These are phyloP conservation scores for Bombus pyrosoma DNA, from an alignment of 1,140 invertebrate species.

Conservation along the genomic window DNA sequence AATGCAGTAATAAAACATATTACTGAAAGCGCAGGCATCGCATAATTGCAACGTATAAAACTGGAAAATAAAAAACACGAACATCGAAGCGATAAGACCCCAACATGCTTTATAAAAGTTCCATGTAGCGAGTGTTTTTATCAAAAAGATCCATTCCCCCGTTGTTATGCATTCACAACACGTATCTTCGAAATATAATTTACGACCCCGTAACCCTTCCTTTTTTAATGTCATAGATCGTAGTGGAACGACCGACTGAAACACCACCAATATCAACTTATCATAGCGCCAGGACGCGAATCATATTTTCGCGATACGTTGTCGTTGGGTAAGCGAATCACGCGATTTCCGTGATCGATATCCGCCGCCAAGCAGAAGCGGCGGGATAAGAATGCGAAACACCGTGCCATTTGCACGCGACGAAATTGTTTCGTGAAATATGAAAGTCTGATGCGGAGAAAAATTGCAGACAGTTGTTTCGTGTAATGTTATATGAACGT, in stretches of 20 bases:
- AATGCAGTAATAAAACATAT: not conserved
- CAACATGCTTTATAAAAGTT: not conserved
- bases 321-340: constrained; percentile 3
- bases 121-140: not conserved
- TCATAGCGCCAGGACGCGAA: not conserved
- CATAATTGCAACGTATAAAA: not conserved
- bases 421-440: constrained; percentile 43
- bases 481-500: not conserved
- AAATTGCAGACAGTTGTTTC: constrained; percentile 3
- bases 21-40: not conserved
- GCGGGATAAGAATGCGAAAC: constrained; percentile 44
- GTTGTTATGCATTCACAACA: not conserved
- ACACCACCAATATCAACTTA: constrained; percentile 9
- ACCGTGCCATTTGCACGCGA: constrained; percentile 16
- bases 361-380: not conserved
- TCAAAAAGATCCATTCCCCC: not conserved
- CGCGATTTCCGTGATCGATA: constrained; percentile 29
- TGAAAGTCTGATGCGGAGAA: constrained; percentile 47
- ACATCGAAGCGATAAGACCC: not conserved
- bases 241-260: not conserved
- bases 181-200: not conserved
- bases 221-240: not conserved
- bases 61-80: not conserved
- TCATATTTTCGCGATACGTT: constrained; percentile 24
- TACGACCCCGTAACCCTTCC: not conserved